Base-by-base conservation (phyloP, 2,797 vertebrate genomes). In the Coilia nasus region DNA sequence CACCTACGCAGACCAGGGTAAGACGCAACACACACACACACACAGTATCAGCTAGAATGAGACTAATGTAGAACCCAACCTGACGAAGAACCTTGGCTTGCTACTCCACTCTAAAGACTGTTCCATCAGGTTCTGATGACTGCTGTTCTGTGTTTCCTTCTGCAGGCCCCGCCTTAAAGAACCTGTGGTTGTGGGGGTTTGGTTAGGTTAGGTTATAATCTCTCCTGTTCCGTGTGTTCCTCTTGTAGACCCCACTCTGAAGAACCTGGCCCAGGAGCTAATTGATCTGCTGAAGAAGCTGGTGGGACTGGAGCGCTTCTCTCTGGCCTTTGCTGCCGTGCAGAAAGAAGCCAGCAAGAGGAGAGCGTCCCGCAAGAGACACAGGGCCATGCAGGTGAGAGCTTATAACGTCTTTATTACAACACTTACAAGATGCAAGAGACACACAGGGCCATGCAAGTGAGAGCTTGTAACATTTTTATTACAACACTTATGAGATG, bases 1-100 rank as follows among this genome's bases (percentile, higher is more conserved):
- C 94, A 99, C 97, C 21, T 99, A 99, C 0, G 93, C 97, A 19
- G 98, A 99, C 23, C 98, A 99, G 96, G 97, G 98, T 99, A 94
- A 82, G 3, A 28, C 15, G 11, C 5, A 25, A 67, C 23, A 31
- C 25, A 71, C 25, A 71, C 28, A 31, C 25, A 31, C 64, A 31
- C 12, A 1, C 25, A 71, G 47, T n/a, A n/a, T n/a, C n/a, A n/a
- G n/a, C n/a, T n/a, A n/a, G n/a, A n/a, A n/a, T n/a, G n/a, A n/a
- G n/a, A n/a, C n/a, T n/a, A n/a, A n/a, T n/a, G n/a, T n/a, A n/a
- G n/a, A n/a, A n/a, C 50, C 50, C 50, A 54, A 1, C 21, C 60
- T 41, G 35, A 2, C 5, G 35, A 41, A 41, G 5, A 41, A 41
- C 35, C 35, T 41, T 41, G 35, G 35, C 35, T 41, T 41, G 35